Evolutionary conservation across 2,113 vertebrate genomes (phyloP), one percentile per base, ranked within the genome.

Genomic region (Coreoperca whiteheadi): DNA sequence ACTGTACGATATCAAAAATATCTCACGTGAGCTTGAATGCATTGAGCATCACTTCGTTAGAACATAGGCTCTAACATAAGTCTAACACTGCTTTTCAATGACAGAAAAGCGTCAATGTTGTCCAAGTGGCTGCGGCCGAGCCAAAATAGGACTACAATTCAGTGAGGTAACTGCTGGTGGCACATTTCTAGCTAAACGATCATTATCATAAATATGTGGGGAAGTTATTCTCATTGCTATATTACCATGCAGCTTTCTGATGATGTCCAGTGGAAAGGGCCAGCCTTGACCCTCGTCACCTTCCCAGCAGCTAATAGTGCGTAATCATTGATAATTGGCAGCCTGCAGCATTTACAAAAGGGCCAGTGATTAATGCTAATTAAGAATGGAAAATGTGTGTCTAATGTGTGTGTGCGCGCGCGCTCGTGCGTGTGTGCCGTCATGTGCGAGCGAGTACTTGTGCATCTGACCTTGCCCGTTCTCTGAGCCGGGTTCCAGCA

Each of bases 291-390:
- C 88, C 60, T 60, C 3, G 8, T 83, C 83, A 90, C 90, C 93
- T 93, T 87, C 79, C 92, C 87, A 56, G 56, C 41, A 87, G 90
- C 87, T 86, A 89, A 90, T 78, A 71, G 79, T 32, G 78, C 39
- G 77, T 88, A 93, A 93, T 92, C 84, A 88, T 84, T 94, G 91
- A 92, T 93, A 93, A 94, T 93, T 93, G 92, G 89, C 82, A 90
- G 87, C 93, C 85, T n/a, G 85, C 84, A 92, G 90, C 83, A 87
- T 93, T 88, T 87, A 92, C 89, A 90, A 93, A 90, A 89, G 82
- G 71, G 32, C 71, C 88, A 71, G 87, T 87, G 84, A 92, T 93
- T 89, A 91, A 91, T 89, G 88, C 90, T 93, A 92, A 94, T 94
- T 92, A 93, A 83, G 79, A 88, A 82, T 74, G 74, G 81, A 65